Evolutionary conservation across 2,113 vertebrate genomes (phyloP), one percentile per base, ranked within the genome.

Genomic region (Pungitius pungitius): DNA sequence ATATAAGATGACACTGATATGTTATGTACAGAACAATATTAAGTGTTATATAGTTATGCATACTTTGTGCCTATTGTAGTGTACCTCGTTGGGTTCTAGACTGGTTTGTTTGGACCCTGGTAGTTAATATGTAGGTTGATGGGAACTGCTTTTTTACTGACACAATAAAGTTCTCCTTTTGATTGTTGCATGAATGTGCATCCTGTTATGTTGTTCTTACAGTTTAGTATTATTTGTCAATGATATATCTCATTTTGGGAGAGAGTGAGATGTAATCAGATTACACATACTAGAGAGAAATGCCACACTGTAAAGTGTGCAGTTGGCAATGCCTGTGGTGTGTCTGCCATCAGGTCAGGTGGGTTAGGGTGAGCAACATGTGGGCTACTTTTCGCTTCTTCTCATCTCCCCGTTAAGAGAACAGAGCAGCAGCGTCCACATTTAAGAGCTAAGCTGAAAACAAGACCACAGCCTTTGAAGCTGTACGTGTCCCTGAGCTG

Each of bases 91-190:
- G 27, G 69, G 54, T 63, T 57, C 42, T 26, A 39, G 35, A 51
- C 33, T 47, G 33, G 52, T 74, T 64, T 45, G 3, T 68, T 42
- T 75, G 60, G 47, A 43, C 54, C 42, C 76, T 76, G 37, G 37
- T 67, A 24, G 60, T 63, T 60, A 74, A 55, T 75, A 73, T 64
- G 65, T 76, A 69, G 47, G 66, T 73, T 66, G 11, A 67, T 40
- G 67, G 80, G 58, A 86, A 68, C 71, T 80, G 47, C 69, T 78
- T 88, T 89, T 89, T 75, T 78, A 83, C 30, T 24, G 13, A 56
- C 56, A 84, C 73, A 91, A 90, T 92, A 91, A 91, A 91, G 77
- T 83, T 83, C 20, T 54, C 43, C 81, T 81, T 78, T 88, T 87
- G 73, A 57, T 77, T 59, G 30, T 51, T 77, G 17, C 40, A 70